Evolutionary conservation across 2,113 vertebrate genomes (phyloP).

Genomic region (Procapra przewalskii): DNA sequence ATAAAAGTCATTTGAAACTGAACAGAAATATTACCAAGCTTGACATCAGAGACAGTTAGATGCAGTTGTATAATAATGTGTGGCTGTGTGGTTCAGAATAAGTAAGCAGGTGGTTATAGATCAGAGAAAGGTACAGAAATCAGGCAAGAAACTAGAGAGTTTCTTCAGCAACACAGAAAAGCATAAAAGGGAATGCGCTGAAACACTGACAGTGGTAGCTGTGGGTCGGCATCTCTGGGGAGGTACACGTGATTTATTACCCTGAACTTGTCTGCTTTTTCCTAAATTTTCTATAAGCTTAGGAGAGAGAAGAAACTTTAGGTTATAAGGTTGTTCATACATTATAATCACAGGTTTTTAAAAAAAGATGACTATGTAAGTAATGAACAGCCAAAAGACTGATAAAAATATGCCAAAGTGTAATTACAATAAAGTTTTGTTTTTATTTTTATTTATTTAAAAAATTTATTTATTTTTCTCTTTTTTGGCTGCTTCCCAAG

Average conservation of each 20-base stretch:
- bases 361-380: neutral
- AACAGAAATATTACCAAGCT: neutral
- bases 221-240: neutral
- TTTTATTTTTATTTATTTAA: neutral
- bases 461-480: neutral
- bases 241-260: neutral
- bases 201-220: neutral
- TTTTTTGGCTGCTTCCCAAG: neutral
- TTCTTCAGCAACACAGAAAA: neutral
- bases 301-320: conserved; percentile 30
- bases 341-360: neutral
- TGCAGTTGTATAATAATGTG: neutral
- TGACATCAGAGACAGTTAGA: neutral
- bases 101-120: neutral
- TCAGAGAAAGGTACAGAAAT: neutral
- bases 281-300: neutral
- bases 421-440: neutral
- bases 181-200: neutral
- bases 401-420: neutral
- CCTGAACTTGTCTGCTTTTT: neutral
- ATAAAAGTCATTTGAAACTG: conserved; percentile 18
- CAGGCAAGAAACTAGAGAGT: neutral
- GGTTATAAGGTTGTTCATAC: neutral
- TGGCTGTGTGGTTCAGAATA: neutral
- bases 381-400: neutral